Percentiles rank a stretch among this genome's conserved stretches.
These are phyloP conservation scores for Cheilosia urbana DNA, from an alignment of 2,888 invertebrate genomes.

Conservation along the genomic window DNA sequence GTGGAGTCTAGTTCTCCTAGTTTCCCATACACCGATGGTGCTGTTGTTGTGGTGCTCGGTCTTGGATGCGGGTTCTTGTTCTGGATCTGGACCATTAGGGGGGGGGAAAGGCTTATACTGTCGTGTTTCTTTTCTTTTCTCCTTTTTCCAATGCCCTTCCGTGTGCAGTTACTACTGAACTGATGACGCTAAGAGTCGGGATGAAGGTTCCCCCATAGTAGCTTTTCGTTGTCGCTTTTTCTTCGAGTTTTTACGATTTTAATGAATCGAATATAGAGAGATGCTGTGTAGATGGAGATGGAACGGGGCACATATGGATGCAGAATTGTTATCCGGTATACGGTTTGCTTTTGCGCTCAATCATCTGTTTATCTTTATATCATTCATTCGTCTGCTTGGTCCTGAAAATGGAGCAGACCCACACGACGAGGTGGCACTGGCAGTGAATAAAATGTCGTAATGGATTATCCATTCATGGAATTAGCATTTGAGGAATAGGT, in stretches of 20 bases:
- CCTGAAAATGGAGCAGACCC: constrained; percentile 50
- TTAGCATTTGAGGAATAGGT: constrained; percentile 50
- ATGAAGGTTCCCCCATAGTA: constrained; percentile 37
- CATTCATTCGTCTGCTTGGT: constrained; percentile 56
- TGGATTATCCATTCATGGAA: constrained; percentile 72
- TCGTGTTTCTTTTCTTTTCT: constrained; percentile 17
- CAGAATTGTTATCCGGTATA: constrained; percentile 64
- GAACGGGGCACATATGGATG: constrained; percentile 60
- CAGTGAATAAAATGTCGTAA: constrained; percentile 63
- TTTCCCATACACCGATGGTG: constrained; percentile 29
- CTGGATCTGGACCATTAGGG: constrained; percentile 69
- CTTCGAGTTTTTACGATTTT: constrained; percentile 41
- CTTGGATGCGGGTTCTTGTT: constrained; percentile 60
- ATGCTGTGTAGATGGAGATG: constrained; percentile 16
- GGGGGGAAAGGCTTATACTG: constrained; percentile 44
- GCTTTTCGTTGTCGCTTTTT: constrained; percentile 11
- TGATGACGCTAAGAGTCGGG: constrained; percentile 50
- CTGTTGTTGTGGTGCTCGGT: constrained; percentile 30
- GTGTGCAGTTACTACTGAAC: constrained; percentile 34
- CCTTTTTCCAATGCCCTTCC: constrained; percentile 59
- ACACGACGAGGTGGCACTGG: not conserved
- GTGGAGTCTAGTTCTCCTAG: constrained; percentile 65
- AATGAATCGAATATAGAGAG: constrained; percentile 57
- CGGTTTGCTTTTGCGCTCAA: constrained; percentile 51
- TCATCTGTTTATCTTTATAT: constrained; percentile 66